Evolutionary conservation across 1,140 invertebrate species (phyloP), one percentile per base, ranked within the genome.

Genomic region (Caenorhabditis briggsae): DNA sequence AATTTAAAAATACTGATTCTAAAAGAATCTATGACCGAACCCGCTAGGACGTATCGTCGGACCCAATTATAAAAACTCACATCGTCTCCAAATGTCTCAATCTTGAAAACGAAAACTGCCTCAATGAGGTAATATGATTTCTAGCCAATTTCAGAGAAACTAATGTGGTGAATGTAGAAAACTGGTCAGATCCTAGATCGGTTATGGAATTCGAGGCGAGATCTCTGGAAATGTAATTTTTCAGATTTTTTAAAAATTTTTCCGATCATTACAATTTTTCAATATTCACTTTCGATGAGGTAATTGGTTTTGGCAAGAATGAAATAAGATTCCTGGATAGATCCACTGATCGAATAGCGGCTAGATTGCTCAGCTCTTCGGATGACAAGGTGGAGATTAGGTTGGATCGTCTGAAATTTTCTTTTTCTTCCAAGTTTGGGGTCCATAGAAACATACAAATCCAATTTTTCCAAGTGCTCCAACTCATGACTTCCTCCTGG

Each of bases 111-210:
- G 95, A 93, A 86, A 95, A 94, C 91, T 95, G 95, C 20, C 94
- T 94, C 25, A 97, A 91, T 25, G 93, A 93, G 83, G 92, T 93
- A 61, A 97, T 93, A 87, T 94, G 94, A 94, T 97, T 97, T 90
- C 95, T 95, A 89, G 95, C 96, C 78, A 97, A 92, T 90, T 95
- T 95, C 84, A 97, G 93, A 88, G 95, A 95, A 83, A 94, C 94
- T 23, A 97, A 93, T 25, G 94, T 93, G 12, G 94, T 94, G n/a
- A 97, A 83, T 50, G 55, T n/a, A 48, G 74, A 59, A 64, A 86
- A 86, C 5, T n/a, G 2, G 0, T 56, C 70, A n/a, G 85, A 23
- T 12, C 55, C 55, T 18, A 86, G 12, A 55, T 48, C 33, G 0
- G 64, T 48, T 18, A 86, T 48, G 8, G 58, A 33, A 48, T 86